phyloP scores from a whole-genome alignment of 2,888 invertebrate genomes.

The Pegoplata infirma region DNA sequence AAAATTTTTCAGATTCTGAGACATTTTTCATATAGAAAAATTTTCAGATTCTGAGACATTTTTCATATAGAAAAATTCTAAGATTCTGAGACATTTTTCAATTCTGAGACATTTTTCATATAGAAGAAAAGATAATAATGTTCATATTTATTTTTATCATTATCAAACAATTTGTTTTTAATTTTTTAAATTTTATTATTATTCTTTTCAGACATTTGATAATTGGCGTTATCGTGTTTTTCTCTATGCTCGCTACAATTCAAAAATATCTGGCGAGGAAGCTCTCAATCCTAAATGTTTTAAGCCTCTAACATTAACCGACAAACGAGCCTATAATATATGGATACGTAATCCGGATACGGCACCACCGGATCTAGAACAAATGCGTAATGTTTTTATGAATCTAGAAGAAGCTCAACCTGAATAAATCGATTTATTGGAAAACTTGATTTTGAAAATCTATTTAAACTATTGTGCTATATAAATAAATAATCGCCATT shows the following conservation, averaged over 20 bases:
- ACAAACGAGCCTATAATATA: conserved; percentile 74
- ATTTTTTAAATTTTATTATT: neutral
- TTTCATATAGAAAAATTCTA: too few species aligned
- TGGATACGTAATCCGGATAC: conserved; percentile 75
- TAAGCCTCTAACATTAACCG: conserved; percentile 73
- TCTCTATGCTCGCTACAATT: conserved; percentile 74
- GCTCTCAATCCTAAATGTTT: conserved; percentile 73
- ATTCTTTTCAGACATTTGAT: conserved; percentile 72
- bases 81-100: too few species aligned
- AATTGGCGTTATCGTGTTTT: conserved; percentile 75
- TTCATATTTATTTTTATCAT: too few species aligned
- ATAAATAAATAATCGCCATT: conserved; percentile 51
- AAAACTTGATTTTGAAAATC: neutral
- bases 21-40: too few species aligned
- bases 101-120: too few species aligned
- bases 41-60: too few species aligned
- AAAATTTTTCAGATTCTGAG: too few species aligned
- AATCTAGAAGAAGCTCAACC: conserved; percentile 73
- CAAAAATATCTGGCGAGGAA: conserved; percentile 73
- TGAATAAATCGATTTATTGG: conserved; percentile 63
- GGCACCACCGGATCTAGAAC: conserved; percentile 73
- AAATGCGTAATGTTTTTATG: conserved; percentile 75
- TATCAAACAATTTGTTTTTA: neutral
- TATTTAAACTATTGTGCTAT: conserved; percentile 45
- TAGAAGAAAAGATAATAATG: too few species aligned